Base-by-base conservation (phyloP, 2,888 invertebrate genomes). In the Pimpla rufipes region DNA sequence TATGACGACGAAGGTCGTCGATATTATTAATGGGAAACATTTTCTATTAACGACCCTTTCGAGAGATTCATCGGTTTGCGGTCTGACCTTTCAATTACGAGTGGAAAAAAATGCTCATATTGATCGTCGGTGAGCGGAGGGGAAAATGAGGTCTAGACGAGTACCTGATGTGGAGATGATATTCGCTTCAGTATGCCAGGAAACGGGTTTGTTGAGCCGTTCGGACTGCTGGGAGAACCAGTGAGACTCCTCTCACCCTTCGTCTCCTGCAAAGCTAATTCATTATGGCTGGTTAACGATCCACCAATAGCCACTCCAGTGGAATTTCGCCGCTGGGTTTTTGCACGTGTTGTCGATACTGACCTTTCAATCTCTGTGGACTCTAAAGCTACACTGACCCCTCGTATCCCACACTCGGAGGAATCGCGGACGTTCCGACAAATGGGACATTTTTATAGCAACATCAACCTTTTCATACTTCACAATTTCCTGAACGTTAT, bases 241-340 rank as follows among this genome's bases (percentile, higher is more conserved):
- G n/a, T n/a, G 18, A 52, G 50, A 55, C 66, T 23, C n/a, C 47
- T 47, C 47, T 13, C 21, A 4, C 47, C 55, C 40, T 29, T 71
- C 35, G n/a, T 11, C 42, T 42, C 55, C 47, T 70, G 37, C 74
- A 40, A 66, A 11, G 57, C 66, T 79, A 71, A 79, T 83, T 79
- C 79, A 79, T 83, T 75, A 83, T 83, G 59, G 66, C 75, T 79
- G 50, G 71, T 66, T 83, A 83, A 79, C 71, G 79, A 83, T 75
- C 79, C 64, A 35, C 70, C 79, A 75, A 83, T 83, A 83, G 79
- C 66, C 71, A 79, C 79, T 83, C 42, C 64, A 57, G 47, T 66
- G 82, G 37, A 75, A 70, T 21, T 62, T 50, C 45, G 40, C 45
- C 16, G 57, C 42, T 74, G 57, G 55, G 23, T 40, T 73, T 45